A percentile compares a stretch with the other conserved stretches of the same genome.
These are phyloP conservation scores for Nibea coibor DNA, from an alignment of 2,113 vertebrate genomes.

Conservation along the genomic window DNA sequence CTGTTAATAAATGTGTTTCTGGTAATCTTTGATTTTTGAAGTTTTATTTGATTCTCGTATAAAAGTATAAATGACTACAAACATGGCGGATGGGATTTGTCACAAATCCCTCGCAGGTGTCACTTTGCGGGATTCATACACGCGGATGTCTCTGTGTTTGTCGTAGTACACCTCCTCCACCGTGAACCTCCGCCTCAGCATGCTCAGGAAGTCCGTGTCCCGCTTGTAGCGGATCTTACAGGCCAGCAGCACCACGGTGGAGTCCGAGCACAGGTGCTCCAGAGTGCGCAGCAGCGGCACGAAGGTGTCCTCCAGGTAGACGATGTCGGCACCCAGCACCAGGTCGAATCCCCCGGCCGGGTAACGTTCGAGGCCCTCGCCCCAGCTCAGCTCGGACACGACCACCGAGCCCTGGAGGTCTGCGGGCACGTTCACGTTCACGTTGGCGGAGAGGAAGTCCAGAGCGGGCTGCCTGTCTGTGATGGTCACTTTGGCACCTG, in stretches of 20 bases:
- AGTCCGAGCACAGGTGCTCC: conserved; percentile 87
- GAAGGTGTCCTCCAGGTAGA: conserved; percentile 97
- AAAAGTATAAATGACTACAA: neutral
- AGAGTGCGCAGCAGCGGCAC: conserved; percentile 88
- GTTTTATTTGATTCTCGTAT: neutral
- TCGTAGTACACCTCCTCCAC: conserved; percentile 90
- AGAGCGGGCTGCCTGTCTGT: conserved; percentile 91
- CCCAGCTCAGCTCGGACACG: conserved; percentile 94
- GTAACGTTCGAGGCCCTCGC: conserved; percentile 85
- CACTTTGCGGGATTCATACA: conserved; percentile 87
- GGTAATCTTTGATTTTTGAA: conserved; percentile 44
- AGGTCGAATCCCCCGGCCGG: conserved; percentile 87
- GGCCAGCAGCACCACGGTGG: conserved; percentile 86
- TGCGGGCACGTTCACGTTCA: conserved; percentile 88
- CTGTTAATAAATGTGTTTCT: conserved; percentile 82
- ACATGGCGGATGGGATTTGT: neutral
- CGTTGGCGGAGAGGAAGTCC: conserved; percentile 90
- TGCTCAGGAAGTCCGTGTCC: conserved; percentile 88
- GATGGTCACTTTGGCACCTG: conserved; percentile 93
- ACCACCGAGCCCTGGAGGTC: conserved; percentile 76
- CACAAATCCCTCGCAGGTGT: conserved; percentile 78
- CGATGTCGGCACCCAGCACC: conserved; percentile 93
- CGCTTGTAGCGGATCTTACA: conserved; percentile 94
- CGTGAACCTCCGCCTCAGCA: conserved; percentile 85
- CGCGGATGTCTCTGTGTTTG: conserved; percentile 86